Percentiles rank a stretch among this genome's conserved stretches.
Evolutionary conservation across 2,113 vertebrate species (phyloP).

Genomic region (Muntiacus muntjak): DNA sequence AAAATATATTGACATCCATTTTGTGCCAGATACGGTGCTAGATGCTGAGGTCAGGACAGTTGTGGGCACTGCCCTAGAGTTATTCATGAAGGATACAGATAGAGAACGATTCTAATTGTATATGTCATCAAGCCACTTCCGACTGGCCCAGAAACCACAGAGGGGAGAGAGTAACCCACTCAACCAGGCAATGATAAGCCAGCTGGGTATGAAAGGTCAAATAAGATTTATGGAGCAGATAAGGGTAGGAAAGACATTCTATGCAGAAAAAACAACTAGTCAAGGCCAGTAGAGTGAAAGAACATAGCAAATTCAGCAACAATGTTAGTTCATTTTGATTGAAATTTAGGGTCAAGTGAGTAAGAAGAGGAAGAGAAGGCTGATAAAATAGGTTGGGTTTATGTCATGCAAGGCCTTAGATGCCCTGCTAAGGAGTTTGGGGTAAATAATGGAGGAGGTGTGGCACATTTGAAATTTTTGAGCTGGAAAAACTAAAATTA

Average conservation of each 20-base stretch:
- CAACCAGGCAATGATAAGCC: background rate
- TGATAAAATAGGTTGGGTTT: background rate
- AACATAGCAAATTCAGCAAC: background rate
- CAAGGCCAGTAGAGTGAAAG: background rate
- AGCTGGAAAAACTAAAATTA: background rate
- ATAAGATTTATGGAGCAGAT: background rate
- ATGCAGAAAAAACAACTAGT: background rate
- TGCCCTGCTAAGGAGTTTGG: background rate
- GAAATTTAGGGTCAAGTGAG: background rate
- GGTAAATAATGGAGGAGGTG: background rate
- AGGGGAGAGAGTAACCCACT: background rate
- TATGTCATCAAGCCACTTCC: background rate
- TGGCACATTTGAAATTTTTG: background rate
- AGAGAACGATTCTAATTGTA: background rate
- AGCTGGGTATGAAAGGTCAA: conserved; percentile 23
- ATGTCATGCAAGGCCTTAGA: background rate
- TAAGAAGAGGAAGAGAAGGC: background rate
- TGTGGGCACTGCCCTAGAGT: background rate
- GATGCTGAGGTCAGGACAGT: background rate
- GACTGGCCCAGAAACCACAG: background rate
- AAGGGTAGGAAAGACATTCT: background rate
- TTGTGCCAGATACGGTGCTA: background rate
- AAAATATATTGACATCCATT: background rate
- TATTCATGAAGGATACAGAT: background rate
- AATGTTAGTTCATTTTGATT: background rate